Evolutionary conservation across 1,140 invertebrate genomes (phyloP).

Genomic region (Drosophila insularis): DNA sequence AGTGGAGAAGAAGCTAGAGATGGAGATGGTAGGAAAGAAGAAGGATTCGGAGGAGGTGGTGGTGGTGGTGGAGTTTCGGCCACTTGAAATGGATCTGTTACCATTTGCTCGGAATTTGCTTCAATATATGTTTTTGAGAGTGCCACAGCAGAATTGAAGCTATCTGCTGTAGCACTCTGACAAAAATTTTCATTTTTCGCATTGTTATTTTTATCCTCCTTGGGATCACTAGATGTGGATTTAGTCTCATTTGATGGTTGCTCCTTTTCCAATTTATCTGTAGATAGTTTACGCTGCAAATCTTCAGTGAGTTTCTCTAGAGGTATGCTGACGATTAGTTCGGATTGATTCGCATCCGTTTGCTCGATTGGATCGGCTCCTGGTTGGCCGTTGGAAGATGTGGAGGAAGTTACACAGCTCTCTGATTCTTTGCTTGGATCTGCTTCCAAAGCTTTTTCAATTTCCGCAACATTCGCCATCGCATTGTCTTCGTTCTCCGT

Average conservation of each 20-base stretch:
- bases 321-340: conserved; percentile 65
- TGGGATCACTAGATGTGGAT: not conserved
- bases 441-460: not conserved
- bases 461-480: not conserved
- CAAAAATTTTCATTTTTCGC: conserved; percentile 71
- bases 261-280: not conserved
- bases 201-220: conserved; percentile 63
- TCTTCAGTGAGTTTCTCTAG: conserved; percentile 49
- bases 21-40: no score
- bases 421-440: not conserved
- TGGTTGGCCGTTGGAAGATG: not conserved
- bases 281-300: conserved; percentile 48
- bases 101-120: conserved; percentile 27
- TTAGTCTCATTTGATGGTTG: not conserved
- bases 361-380: not conserved
- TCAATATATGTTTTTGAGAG: conserved; percentile 60
- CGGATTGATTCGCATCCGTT: conserved; percentile 15
- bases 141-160: conserved; percentile 77
- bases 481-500: no score
- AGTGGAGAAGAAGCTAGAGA: not conserved
- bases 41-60: not conserved
- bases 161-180: conserved; percentile 77
- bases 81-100: not conserved
- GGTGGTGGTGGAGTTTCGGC: conserved; percentile 14
- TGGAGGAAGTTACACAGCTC: not conserved